Base-by-base conservation (phyloP, 2,888 invertebrate species). In the Hesperia comma region DNA sequence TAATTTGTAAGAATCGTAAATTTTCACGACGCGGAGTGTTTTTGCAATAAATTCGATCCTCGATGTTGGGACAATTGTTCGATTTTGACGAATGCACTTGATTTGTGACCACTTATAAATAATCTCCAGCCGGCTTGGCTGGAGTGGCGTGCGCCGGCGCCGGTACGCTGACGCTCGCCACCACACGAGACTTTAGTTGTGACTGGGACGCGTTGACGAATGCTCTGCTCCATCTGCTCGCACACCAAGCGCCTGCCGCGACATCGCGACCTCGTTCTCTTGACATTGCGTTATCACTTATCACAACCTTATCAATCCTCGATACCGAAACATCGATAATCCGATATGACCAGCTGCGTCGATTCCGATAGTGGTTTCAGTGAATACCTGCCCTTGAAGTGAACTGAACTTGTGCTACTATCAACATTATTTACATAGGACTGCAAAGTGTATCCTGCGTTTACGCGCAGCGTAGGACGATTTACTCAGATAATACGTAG, bases 201-300 rank as follows among this genome's bases (percentile, higher is more conserved):
- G 82, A 85, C 82, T 86, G 84, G 84, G 88, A 87, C 90, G 90
- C 87, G 86, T 84, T 81, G 84, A 86, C 90, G 91, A 87, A 82
- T 87, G 80, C 89, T 88, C 88, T 85, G 77, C 86, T 84, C 87
- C 56, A 60, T 71, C n/a, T n/a, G n/a, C n/a, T n/a, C n/a, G 82
- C 78, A 75, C 75, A 75, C 70, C 72, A 71, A 70, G 70, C 66
- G 49, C n/a, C 53, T n/a, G 56, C 40, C 66, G 66, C 58, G 53
- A 33, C 73, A 71, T 67, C 78, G 80, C 84, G 87, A 84, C 86
- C 86, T 88, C 86, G 86, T 78, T 83, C 81, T 76, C 77, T 77
- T 84, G 86, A 87, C 87, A 86, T 85, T 83, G 82, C 77, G 78
- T 88, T 90, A 90, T 90, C 90, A 80, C 83, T 86, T 76, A 74